Base-by-base conservation (phyloP, 1,140 invertebrate species). In the Conus betulinus region DNA sequence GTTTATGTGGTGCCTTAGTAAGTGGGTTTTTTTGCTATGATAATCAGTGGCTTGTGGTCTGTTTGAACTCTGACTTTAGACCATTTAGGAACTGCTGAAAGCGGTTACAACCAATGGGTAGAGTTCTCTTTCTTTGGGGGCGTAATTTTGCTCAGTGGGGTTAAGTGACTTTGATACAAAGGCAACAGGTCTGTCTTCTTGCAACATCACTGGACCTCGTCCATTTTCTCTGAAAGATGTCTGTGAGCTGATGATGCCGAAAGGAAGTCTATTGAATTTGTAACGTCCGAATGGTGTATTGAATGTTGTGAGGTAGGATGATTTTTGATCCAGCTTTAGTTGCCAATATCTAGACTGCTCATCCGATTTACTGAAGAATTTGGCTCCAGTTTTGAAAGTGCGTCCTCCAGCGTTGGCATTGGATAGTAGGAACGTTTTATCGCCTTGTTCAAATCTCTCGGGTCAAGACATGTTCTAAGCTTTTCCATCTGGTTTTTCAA, bases 401-500 rank as follows among this genome's bases (percentile, higher is more conserved):
- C n/a, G n/a, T n/a, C n/a, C n/a, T n/a, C n/a, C n/a, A n/a, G n/a
- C n/a, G n/a, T n/a, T n/a, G n/a, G n/a, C n/a, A n/a, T n/a, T n/a
- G n/a, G n/a, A n/a, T n/a, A n/a, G n/a, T n/a, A n/a, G n/a, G n/a
- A 15, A 27, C 95, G 87, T 90, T 94, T 94, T 20, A 96, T 94
- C 67, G 90, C 92, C 88, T 92, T 93, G 92, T 96, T 96, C 84
- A n/a, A 92, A 84, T 96, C 93, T 71, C 89, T 92, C 8, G 96
- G 96, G 92, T 96, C 96, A 27, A 96, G 87, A 91, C 96, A 96
- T 55, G 96, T 93, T 84, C 96, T 89, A 96, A 76, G 96, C 78
- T 60, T 94, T 89, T 74, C 93, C 93, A 82, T n/a, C n/a, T 67
- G 78, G 86, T 85, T 92, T 92, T 71, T 89, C 85, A 0, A 90